phyloP scores from a whole-genome alignment of 2,113 vertebrate genomes.

The Maccullochella peelii region DNA sequence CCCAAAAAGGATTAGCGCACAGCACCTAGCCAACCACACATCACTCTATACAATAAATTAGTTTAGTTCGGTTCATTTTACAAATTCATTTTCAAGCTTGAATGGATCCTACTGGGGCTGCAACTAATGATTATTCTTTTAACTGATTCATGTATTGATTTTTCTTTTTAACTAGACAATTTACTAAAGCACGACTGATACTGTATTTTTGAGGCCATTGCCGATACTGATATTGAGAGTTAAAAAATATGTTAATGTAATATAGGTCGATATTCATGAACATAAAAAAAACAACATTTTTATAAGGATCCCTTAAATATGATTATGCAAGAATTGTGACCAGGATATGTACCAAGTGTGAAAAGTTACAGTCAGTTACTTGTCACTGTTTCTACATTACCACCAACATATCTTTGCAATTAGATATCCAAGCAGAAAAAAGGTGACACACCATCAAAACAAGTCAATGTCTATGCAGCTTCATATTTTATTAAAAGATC shows the following conservation, averaged over 20 bases:
- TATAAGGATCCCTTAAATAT: not conserved
- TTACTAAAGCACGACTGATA: not conserved
- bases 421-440: not conserved
- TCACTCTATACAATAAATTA: not conserved
- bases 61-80: not conserved
- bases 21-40: not conserved
- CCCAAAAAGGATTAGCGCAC: constrained; percentile 13
- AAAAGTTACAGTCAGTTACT: not conserved
- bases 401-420: not conserved
- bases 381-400: not conserved
- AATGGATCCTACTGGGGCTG: not conserved
- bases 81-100: not conserved
- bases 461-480: not conserved
- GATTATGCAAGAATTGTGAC: not conserved
- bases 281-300: not conserved
- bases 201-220: not conserved
- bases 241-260: not conserved
- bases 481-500: not conserved
- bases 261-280: not conserved
- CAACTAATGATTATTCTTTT: not conserved
- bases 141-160: not conserved
- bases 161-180: not conserved
- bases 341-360: not conserved
- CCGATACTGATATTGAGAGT: not conserved
- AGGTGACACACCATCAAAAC: not conserved